These are phyloP conservation scores for Thamnophis elegans DNA, from an alignment of 2,797 vertebrate genomes.

Conservation along the genomic window DNA sequence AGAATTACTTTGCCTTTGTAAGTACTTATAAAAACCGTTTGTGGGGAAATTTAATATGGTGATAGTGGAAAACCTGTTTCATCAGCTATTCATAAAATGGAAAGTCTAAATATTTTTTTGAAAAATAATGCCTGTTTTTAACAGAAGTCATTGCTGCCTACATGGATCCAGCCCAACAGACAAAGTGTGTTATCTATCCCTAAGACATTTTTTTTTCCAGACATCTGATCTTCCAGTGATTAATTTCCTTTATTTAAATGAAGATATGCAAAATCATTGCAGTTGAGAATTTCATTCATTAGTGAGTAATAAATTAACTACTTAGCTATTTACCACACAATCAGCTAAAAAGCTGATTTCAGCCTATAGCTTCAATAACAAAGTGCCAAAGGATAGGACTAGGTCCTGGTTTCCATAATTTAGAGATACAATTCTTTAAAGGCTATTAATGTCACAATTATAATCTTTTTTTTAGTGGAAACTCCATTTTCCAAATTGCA, in stretches of 20 bases:
- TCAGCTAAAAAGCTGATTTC: conserved; percentile 12
- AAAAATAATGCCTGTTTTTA: background rate
- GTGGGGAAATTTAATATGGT: background rate
- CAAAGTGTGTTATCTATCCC: background rate
- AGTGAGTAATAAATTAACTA: conserved; percentile 7
- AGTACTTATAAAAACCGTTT: background rate
- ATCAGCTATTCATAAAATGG: background rate
- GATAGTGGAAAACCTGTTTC: background rate
- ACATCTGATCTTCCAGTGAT: background rate
- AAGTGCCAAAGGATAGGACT: background rate
- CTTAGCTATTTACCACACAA: conserved; percentile 39
- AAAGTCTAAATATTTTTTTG: background rate
- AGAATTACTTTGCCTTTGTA: background rate
- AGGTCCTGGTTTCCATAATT: conserved; percentile 64
- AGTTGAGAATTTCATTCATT: background rate
- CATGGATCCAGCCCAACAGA: background rate
- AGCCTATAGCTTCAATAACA: conserved; percentile 29
- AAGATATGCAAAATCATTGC: conserved; percentile 16
- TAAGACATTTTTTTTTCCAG: background rate
- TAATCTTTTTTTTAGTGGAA: conserved; percentile 66
- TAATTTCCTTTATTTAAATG: conserved; percentile 25
- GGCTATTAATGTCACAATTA: conserved; percentile 79
- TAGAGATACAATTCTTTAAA: conserved; percentile 60
- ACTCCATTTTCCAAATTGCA: conserved; percentile 68
- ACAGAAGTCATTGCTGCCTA: background rate